Evolutionary conservation across 2,888 invertebrate genomes (phyloP).

Genomic region (Neelides folsomi): DNA sequence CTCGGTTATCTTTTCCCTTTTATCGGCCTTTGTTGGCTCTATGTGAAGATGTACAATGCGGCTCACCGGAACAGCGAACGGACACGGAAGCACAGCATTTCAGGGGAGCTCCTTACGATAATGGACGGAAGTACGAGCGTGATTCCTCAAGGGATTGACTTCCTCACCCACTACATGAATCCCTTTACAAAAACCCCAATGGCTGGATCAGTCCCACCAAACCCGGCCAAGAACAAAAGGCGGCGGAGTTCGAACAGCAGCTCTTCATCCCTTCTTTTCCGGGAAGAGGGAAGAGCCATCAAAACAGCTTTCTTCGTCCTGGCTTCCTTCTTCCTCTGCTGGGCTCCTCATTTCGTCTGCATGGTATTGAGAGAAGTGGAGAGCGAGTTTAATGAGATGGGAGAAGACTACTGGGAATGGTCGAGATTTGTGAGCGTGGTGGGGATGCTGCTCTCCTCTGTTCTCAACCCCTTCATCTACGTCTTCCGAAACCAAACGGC

Average conservation of each 20-base stretch:
- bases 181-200: conserved; percentile 32
- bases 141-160: conserved; percentile 33
- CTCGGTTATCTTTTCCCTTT: conserved; percentile 42
- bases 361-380: conserved; percentile 34
- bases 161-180: conserved; percentile 33
- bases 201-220: conserved; percentile 21
- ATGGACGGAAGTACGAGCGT: conserved; percentile 33
- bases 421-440: conserved; percentile 34
- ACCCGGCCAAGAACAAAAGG: conserved; percentile 29
- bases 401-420: conserved; percentile 10
- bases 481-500: conserved; percentile 42
- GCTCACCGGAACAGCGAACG: conserved; percentile 42
- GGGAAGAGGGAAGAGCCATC: conserved; percentile 43
- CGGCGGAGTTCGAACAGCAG: conserved; percentile 39
- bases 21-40: conserved; percentile 41
- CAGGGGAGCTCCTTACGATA: conserved; percentile 33
- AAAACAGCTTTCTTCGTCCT: conserved; percentile 43
- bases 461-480: conserved; percentile 43
- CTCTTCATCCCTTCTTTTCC: conserved; percentile 39
- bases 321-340: conserved; percentile 41
- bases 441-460: conserved; percentile 39
- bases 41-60: conserved; percentile 41
- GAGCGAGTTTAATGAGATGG: too few relatives aligned
- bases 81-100: conserved; percentile 41
- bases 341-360: conserved; percentile 40